phyloP scores from a whole-genome alignment of 2,797 vertebrate species.

The Poecilia gillii region DNA sequence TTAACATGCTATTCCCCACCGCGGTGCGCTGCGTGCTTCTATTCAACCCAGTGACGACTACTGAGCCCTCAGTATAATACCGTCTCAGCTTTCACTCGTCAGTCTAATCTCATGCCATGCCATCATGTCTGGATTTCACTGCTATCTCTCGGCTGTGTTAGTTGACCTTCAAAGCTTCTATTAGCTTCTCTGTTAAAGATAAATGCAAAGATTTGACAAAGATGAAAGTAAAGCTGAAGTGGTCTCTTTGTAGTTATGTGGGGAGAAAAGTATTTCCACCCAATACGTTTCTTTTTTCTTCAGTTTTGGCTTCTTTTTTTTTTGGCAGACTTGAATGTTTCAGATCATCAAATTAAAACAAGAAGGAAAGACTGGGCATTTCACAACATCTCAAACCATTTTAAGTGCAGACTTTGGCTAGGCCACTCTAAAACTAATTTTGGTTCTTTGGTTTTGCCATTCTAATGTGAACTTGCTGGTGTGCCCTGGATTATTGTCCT shows the following conservation, averaged over 20 bases:
- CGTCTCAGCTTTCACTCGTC: conserved; percentile 28
- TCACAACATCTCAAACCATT: not conserved
- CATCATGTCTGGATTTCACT: conserved; percentile 7
- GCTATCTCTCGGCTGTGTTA: conserved; percentile 42
- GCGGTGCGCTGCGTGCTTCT: conserved; percentile 19
- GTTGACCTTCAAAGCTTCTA: conserved; percentile 38
- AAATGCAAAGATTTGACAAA: conserved; percentile 33
- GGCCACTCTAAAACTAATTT: not conserved
- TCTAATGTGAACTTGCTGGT: not conserved
- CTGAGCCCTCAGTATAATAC: conserved; percentile 2
- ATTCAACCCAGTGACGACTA: conserved; percentile 13
- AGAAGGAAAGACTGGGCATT: not conserved
- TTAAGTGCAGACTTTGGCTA: not conserved
- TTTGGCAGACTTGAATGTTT: not conserved
- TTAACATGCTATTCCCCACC: not conserved
- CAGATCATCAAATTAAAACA: not conserved
- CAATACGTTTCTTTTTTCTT: not conserved
- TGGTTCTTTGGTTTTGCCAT: not conserved
- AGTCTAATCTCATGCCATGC: conserved; percentile 30
- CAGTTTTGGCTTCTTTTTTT: not conserved
- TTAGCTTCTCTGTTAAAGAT: conserved; percentile 34
- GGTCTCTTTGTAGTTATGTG: conserved; percentile 12
- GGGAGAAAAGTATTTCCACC: not conserved
- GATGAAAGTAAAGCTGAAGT: conserved; percentile 39
- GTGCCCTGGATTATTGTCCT: not conserved